A percentile compares a stretch with the other conserved stretches of the same genome.
phyloP scores from a whole-genome alignment of 2,888 invertebrate species.

The Drosophila neutralis region DNA sequence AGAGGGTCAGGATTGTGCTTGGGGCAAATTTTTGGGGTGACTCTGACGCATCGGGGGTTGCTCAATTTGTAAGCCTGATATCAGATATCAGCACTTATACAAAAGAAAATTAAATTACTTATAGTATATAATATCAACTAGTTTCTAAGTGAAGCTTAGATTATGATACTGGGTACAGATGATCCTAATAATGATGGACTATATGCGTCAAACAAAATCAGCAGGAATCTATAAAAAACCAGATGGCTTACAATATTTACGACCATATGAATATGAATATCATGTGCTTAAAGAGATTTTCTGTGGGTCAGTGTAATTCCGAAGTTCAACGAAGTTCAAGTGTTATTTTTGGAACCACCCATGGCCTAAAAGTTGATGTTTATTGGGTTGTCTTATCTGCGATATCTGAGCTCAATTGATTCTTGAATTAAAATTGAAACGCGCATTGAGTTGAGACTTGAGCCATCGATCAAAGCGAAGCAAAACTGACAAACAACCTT shows the following conservation, averaged over 20 bases:
- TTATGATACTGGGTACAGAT: neutral
- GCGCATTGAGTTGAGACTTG: neutral
- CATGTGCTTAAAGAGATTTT: neutral
- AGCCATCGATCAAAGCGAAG: constrained; percentile 26
- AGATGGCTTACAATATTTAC: neutral
- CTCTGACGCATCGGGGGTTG: constrained; percentile 11
- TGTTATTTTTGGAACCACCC: constrained; percentile 2
- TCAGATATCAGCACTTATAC: neutral
- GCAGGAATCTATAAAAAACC: neutral
- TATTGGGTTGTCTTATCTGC: constrained; percentile 34
- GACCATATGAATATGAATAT: neutral
- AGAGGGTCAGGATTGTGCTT: constrained; percentile 36
- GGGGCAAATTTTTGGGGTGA: constrained; percentile 20
- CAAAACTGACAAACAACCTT: constrained; percentile 1
- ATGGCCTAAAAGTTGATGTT: constrained; percentile 19
- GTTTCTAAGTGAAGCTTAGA: neutral
- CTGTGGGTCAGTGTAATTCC: neutral
- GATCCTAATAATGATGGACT: neutral
- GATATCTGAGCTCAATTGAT: constrained; percentile 19
- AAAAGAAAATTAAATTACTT: neutral
- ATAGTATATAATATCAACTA: neutral
- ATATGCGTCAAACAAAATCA: neutral
- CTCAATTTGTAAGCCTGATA: constrained; percentile 6
- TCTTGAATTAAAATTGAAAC: constrained; percentile 9
- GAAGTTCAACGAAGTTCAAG: neutral